Conservation (phyloP, 1,140 invertebrate species). For the Drosophila santomea region DNA sequence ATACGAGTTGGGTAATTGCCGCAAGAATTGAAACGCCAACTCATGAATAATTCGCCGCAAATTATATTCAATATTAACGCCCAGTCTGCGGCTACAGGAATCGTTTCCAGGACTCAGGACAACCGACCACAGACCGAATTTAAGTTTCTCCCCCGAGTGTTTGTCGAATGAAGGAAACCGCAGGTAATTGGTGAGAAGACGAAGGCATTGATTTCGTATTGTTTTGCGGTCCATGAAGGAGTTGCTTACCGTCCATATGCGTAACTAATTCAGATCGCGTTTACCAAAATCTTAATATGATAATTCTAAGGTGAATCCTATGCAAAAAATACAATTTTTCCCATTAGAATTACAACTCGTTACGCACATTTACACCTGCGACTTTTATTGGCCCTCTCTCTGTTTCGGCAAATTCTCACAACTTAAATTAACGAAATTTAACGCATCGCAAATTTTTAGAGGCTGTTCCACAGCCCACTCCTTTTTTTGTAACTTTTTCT, state of each 20-base stretch:
- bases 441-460: conserved; percentile 73
- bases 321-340: not conserved
- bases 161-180: conserved; percentile 20
- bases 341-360: not conserved
- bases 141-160: conserved; percentile 23
- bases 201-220: conserved; percentile 46
- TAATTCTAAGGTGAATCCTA: no score
- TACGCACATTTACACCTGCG: conserved; percentile 26
- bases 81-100: conserved; percentile 15
- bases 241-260: not conserved
- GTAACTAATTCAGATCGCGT: no score
- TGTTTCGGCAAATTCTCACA: conserved; percentile 12
- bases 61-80: conserved; percentile 75
- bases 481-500: conserved; percentile 16
- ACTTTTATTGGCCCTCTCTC: not conserved
- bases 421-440: conserved; percentile 75
- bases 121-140: conserved; percentile 39
- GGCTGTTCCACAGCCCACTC: conserved; percentile 13
- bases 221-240: conserved; percentile 48
- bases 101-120: conserved; percentile 36
- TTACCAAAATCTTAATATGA: no score
- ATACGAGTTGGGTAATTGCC: conserved; percentile 61
- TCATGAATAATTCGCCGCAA: conserved; percentile 73
- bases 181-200: conserved; percentile 42
- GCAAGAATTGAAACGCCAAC: conserved; percentile 64